Percentiles rank a stretch among this genome's conserved stretches.
Conservation (phyloP, 2,888 invertebrate species). For the Drosophila bunnanda region DNA sequence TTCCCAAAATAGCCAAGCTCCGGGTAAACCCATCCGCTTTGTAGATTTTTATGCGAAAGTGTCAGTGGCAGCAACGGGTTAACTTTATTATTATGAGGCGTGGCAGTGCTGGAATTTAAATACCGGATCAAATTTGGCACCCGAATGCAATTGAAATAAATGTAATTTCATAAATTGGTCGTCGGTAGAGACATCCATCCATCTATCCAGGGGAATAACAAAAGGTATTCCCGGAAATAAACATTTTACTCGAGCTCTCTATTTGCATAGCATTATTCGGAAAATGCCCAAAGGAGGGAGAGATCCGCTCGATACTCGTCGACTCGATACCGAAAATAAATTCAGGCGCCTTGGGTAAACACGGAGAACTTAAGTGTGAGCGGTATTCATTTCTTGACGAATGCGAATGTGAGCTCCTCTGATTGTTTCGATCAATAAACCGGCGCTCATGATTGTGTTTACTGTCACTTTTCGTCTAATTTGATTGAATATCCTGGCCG, state of each 20-base stretch:
- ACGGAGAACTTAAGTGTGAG: constrained; percentile 32
- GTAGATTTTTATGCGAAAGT: constrained; percentile 28
- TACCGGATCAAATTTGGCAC: constrained; percentile 32
- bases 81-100: constrained; percentile 13
- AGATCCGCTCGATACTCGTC: background rate
- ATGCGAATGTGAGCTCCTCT: constrained; percentile 28
- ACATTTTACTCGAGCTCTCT: constrained; percentile 32
- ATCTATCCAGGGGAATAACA: constrained; percentile 6
- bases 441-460: constrained; percentile 51
- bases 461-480: constrained; percentile 55
- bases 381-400: constrained; percentile 19
- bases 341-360: constrained; percentile 20
- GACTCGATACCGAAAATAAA: constrained; percentile 19
- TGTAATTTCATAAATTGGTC: constrained; percentile 32
- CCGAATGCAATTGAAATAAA: constrained; percentile 42
- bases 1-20: constrained; percentile 52
- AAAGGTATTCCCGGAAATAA: constrained; percentile 32
- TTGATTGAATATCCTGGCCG: constrained; percentile 54
- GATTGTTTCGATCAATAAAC: constrained; percentile 45
- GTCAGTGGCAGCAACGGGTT: constrained; percentile 24
- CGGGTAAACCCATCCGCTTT: constrained; percentile 14
- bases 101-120: constrained; percentile 20
- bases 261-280: constrained; percentile 36
- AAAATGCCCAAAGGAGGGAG: background rate
- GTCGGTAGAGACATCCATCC: background rate